Percentiles rank a stretch among this genome's conserved stretches.
Conservation (phyloP, 2,113 vertebrate species). For the Syngnathus typhle region DNA sequence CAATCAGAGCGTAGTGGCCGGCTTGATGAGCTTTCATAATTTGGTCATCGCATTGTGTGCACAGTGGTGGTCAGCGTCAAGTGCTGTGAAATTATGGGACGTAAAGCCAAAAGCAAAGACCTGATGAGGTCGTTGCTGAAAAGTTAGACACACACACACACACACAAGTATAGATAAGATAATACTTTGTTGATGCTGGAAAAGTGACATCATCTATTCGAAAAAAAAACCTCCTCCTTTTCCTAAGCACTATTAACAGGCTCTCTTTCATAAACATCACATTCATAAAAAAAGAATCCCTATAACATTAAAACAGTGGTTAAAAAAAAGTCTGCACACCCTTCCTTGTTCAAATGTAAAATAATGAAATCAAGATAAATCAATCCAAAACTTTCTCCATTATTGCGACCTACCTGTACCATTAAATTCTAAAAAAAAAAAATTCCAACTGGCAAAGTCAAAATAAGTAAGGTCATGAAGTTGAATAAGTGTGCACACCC, state of each 20-base stretch:
- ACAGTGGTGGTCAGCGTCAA: conserved; percentile 11
- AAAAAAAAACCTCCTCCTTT: conserved; percentile 39
- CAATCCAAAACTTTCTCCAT: too few relatives aligned
- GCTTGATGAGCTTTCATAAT: conserved; percentile 26
- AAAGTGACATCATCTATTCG: conserved; percentile 11
- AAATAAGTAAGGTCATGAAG: neutral
- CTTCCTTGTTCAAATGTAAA: neutral
- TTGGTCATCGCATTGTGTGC: conserved; percentile 25
- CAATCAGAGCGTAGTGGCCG: conserved; percentile 53
- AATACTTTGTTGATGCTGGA: conserved; percentile 19
- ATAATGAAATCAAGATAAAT: too few relatives aligned
- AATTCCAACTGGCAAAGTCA: neutral
- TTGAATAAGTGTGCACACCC: neutral
- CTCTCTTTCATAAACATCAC: neutral
- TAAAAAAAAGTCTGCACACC: neutral
- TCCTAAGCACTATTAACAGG: conserved; percentile 27
- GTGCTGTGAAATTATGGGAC: conserved; percentile 11
- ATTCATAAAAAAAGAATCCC: neutral
- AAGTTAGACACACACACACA: conserved; percentile 3
- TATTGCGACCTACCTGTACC: too few relatives aligned
- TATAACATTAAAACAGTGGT: neutral
- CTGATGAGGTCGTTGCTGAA: conserved; percentile 2
- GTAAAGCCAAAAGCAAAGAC: conserved; percentile 12
- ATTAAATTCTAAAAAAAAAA: neutral
- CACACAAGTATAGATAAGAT: conserved; percentile 39